Percentiles rank a stretch among this genome's conserved stretches.
Conservation (phyloP, 2,888 invertebrate genomes). For the Drosophila anomelani region DNA sequence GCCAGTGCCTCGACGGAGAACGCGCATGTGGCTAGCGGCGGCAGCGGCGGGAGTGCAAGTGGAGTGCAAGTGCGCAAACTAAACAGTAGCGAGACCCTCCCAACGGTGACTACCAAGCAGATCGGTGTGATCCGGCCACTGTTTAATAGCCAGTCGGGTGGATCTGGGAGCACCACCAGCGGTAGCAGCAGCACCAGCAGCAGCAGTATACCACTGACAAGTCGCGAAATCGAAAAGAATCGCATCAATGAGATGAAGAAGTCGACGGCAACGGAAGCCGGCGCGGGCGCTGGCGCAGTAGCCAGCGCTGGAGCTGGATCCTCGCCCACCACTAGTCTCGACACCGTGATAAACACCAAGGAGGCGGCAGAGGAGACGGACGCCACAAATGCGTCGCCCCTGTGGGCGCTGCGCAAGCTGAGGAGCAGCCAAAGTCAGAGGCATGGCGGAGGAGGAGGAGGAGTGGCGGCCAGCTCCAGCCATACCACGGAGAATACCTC, state of each 20-base stretch:
- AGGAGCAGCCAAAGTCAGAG: slow-evolving; percentile 67
- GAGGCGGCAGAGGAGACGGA: slow-evolving; percentile 73
- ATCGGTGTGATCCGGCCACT: slow-evolving; percentile 87
- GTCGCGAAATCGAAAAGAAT: slow-evolving; percentile 89
- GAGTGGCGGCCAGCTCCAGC: slow-evolving; percentile 52
- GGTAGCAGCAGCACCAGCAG: not conserved
- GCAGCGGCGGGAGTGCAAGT: slow-evolving; percentile 23
- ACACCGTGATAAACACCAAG: slow-evolving; percentile 79
- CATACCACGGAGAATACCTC: slow-evolving; percentile 86
- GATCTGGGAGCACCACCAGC: slow-evolving; percentile 12
- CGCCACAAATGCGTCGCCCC: slow-evolving; percentile 62
- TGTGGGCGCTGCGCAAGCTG: slow-evolving; percentile 81
- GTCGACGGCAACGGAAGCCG: slow-evolving; percentile 68
- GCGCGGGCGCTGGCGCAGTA: slow-evolving; percentile 48
- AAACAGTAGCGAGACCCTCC: slow-evolving; percentile 32
- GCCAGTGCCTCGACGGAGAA: slow-evolving; percentile 61
- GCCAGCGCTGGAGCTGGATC: slow-evolving; percentile 47
- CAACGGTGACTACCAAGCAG: slow-evolving; percentile 77
- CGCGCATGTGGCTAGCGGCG: slow-evolving; percentile 72
- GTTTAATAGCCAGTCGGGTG: slow-evolving; percentile 57
- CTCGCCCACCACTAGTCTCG: slow-evolving; percentile 72
- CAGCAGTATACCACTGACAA: slow-evolving; percentile 84
- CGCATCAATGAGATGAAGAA: slow-evolving; percentile 88
- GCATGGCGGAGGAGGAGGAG: slow-evolving; percentile 17
- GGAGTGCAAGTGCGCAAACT: slow-evolving; percentile 33